Evolutionary conservation across 2,888 invertebrate genomes (phyloP).

Genomic region (Apodemia mormo): DNA sequence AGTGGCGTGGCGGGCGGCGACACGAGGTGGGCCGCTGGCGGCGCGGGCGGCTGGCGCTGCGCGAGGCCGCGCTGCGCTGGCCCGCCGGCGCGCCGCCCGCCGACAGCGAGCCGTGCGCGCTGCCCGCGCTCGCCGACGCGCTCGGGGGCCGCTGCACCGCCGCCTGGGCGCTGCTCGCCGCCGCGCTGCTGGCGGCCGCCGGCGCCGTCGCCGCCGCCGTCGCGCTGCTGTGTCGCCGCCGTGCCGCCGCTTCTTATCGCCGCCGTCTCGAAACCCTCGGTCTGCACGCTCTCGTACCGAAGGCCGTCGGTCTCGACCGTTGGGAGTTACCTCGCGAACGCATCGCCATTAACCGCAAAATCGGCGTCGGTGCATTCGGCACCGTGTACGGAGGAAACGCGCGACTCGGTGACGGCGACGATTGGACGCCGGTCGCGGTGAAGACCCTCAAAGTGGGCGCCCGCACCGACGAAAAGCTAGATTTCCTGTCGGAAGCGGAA

Average conservation of each 20-base stretch:
- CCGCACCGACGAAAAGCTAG: conserved; percentile 91
- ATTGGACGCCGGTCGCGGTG: conserved; percentile 93
- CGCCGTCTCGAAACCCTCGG: conserved; percentile 57
- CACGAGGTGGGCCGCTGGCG: conserved; percentile 86
- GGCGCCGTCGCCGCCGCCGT: conserved; percentile 49
- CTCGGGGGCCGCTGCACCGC: conserved; percentile 87
- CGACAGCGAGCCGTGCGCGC: conserved; percentile 85
- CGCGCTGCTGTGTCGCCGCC: conserved; percentile 55
- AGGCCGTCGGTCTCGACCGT: conserved; percentile 84
- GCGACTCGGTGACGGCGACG: conserved; percentile 78
- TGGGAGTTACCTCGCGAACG: conserved; percentile 94
- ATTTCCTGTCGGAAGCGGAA: conserved; percentile 95
- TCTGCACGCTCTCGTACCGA: conserved; percentile 54
- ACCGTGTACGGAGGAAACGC: conserved; percentile 96
- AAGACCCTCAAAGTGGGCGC: conserved; percentile 94
- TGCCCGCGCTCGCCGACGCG: conserved; percentile 85
- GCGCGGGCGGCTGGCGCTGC: conserved; percentile 89
- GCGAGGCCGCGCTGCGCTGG: conserved; percentile 86
- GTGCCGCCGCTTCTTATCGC: conserved; percentile 58
- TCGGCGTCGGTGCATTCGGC: conserved; percentile 96
- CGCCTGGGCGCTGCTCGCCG: conserved; percentile 79
- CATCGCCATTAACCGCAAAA: conserved; percentile 91
- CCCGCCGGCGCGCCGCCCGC: conserved; percentile 85
- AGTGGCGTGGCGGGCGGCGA: conserved; percentile 78
- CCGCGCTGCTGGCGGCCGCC: conserved; percentile 47